Evolutionary conservation across 2,797 vertebrate species (phyloP).

Genomic region (Xiphophorus birchmanni): DNA sequence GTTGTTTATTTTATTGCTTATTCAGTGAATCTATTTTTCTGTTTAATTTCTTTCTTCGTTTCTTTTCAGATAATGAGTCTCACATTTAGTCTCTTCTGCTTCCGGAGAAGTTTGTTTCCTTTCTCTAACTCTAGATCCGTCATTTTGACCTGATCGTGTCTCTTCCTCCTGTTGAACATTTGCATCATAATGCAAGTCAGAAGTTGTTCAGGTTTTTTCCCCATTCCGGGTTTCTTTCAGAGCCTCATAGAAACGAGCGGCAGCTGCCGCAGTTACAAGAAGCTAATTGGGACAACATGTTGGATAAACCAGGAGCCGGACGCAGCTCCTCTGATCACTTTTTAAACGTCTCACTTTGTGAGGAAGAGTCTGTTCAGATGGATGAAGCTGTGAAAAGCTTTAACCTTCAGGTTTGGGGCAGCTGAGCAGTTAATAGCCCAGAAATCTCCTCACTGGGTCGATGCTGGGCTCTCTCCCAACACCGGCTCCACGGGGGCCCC

Average conservation of each 20-base stretch:
- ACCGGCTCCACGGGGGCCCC: constrained; percentile 39
- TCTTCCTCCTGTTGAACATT: not conserved
- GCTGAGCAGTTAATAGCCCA: constrained; percentile 67
- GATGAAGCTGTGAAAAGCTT: constrained; percentile 59
- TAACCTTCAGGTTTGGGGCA: constrained; percentile 68
- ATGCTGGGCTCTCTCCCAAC: constrained; percentile 65
- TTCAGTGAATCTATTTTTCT: not conserved
- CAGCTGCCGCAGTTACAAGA: not conserved
- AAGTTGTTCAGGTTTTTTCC: not conserved
- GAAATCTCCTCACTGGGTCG: constrained; percentile 65
- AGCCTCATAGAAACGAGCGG: constrained; percentile 52
- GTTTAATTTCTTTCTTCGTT: not conserved
- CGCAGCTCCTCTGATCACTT: constrained; percentile 31
- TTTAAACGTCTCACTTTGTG: constrained; percentile 16
- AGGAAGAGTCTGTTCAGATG: constrained; percentile 49
- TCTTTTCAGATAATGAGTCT: not conserved
- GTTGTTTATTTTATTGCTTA: too few relatives aligned
- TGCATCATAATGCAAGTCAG: not conserved
- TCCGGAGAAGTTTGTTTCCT: not conserved
- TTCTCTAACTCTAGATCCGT: not conserved
- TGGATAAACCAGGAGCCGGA: constrained; percentile 66
- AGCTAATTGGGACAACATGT: constrained; percentile 79
- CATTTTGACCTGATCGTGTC: not conserved
- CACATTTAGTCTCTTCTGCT: not conserved
- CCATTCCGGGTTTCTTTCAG: constrained; percentile 21